A percentile compares a stretch with the other conserved stretches of the same genome.
Evolutionary conservation across 2,113 vertebrate genomes (phyloP).

Genomic region (Onychostruthus taczanowskii): DNA sequence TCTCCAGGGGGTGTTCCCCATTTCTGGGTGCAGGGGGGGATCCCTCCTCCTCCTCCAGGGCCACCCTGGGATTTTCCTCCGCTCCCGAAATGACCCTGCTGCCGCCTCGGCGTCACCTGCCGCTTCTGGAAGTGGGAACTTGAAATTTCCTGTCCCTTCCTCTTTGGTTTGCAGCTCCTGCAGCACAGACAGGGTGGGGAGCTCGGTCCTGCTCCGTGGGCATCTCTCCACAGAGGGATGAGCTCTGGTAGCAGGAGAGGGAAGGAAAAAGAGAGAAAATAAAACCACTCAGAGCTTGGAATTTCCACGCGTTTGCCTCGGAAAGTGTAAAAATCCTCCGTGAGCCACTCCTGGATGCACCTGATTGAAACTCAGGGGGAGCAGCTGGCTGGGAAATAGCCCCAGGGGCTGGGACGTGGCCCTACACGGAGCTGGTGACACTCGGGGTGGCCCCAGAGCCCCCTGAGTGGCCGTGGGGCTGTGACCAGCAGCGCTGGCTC

Average conservation of each 20-base stretch:
- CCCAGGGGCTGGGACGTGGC: background rate
- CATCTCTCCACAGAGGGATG: fast-evolving
- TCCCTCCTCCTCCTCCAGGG: background rate
- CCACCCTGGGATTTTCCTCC: background rate
- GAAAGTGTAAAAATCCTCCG: background rate
- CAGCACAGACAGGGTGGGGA: fast-evolving
- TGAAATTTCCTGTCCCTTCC: background rate
- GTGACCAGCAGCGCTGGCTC: background rate
- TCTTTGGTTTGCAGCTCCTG: background rate
- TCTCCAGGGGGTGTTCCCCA: background rate
- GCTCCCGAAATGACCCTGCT: background rate
- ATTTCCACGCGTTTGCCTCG: fast-evolving
- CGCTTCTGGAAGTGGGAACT: background rate
- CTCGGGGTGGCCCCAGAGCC: background rate
- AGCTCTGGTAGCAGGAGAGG: fast-evolving
- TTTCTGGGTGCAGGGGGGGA: fast-evolving
- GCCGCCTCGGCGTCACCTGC: background rate
- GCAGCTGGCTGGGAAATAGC: fast-evolving
- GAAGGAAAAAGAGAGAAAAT: background rate
- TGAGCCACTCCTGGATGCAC: background rate
- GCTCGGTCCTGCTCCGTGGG: fast-evolving
- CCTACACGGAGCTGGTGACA: background rate
- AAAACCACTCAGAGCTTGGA: background rate
- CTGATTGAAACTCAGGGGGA: background rate
- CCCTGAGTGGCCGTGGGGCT: background rate